These are phyloP conservation scores for Aphaenogaster floridana DNA, from an alignment of 1,140 invertebrate species.

Conservation along the genomic window DNA sequence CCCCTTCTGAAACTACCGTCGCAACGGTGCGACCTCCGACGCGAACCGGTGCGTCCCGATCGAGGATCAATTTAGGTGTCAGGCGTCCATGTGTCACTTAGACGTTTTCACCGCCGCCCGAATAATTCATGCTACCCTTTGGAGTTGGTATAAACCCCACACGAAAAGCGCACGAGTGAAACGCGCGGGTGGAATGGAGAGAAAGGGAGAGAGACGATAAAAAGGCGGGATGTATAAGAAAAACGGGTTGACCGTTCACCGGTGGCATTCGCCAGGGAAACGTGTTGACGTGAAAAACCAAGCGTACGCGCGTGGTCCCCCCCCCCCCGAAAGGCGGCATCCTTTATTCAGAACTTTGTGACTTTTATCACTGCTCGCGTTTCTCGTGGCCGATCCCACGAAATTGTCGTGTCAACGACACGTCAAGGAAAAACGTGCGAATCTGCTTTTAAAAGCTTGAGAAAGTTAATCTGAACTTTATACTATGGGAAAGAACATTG, in stretches of 20 bases:
- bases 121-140: constrained; percentile 85
- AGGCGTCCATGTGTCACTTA: constrained; percentile 85
- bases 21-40: constrained; percentile 25
- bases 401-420: constrained; percentile 7
- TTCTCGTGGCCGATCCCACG: constrained; percentile 9
- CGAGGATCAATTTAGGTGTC: constrained; percentile 85
- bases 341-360: constrained; percentile 80
- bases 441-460: neutral
- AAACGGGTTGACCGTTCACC: constrained; percentile 65
- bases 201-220: constrained; percentile 69
- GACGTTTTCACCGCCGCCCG: constrained; percentile 82
- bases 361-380: constrained; percentile 73
- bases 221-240: constrained; percentile 68
- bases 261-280: constrained; percentile 40
- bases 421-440: neutral
- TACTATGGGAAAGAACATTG: neutral
- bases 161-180: constrained; percentile 57
- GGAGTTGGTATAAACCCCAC: constrained; percentile 68
- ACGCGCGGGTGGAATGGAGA: constrained; percentile 25
- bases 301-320: constrained; percentile 26
- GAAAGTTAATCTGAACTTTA: neutral
- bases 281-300: constrained; percentile 71
- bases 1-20: neutral
- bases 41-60: constrained; percentile 75
- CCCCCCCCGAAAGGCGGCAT: constrained; percentile 70